Evolutionary conservation across 2,113 vertebrate genomes (phyloP), one percentile per base, ranked within the genome.

Genomic region (Vidua chalybeata): DNA sequence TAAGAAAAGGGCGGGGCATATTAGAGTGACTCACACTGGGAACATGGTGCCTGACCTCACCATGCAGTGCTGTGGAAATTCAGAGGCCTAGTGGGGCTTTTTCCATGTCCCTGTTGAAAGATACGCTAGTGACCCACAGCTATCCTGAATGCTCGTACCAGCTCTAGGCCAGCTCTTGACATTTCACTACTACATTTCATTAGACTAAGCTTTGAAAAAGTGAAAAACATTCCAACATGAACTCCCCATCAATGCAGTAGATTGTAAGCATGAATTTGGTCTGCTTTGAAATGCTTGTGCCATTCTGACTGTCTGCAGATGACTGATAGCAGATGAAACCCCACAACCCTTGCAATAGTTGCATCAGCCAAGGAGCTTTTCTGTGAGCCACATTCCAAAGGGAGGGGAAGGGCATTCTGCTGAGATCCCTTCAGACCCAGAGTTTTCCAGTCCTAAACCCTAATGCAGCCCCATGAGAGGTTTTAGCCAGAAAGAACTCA

Each of bases 301-400:
- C 68, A 78, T 45, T 62, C 56, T 28, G 72, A 26, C 59, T 62
- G 8, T 19, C 62, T 73, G 72, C 61, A 41, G 41, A 41, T 41
- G 41, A 27, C 4, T 41, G 88, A 77, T 9, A 77, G 75, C 31
- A 5, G 69, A 30, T 39, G 37, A 79, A 87, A 75, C 3, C 49
- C 35, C 82, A 77, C 75, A 94, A 68, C 51, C 27, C 48, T 84
- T 90, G 67, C 52, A 90, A 92, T 31, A 41, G 61, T 77, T 95
- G 88, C 85, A 72, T 96, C 87, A 96, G 85, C 75, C 76, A 64
- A 85, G 88, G 81, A 90, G 64, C 80, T 84, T 88, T 91, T 52
- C 61, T 0, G 2, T 56, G 49, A 94, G 61, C 68, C 68, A 46
- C 80, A 55, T 92, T 95, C 90, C 90, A 94, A 94, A 92, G 90